Percentiles rank a stretch among this genome's conserved stretches.
Evolutionary conservation across 2,113 vertebrate species (phyloP).

Genomic region (Psittacula cyanocephala): DNA sequence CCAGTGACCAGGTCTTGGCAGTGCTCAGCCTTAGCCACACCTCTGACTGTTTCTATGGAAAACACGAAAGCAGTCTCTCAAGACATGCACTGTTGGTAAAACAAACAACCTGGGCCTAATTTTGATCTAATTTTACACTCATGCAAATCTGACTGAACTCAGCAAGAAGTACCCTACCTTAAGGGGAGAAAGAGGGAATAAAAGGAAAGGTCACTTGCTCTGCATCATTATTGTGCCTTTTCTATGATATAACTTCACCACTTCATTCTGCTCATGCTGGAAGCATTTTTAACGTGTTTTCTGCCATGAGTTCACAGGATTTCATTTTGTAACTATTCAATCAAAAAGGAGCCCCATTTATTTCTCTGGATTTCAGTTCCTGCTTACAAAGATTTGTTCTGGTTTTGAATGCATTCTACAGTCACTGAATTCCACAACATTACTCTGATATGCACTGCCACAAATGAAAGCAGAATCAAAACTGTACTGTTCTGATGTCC

Average conservation of each 20-base stretch:
- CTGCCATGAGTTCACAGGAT: neutral
- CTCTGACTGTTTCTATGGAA: neutral
- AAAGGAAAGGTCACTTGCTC: neutral
- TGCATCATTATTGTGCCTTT: neutral
- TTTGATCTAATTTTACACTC: neutral
- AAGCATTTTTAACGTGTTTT: neutral
- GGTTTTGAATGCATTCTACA: neutral
- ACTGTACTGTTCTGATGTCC: neutral
- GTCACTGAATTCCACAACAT: neutral
- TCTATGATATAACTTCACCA: neutral
- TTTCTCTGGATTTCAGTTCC: neutral
- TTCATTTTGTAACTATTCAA: neutral
- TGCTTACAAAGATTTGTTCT: neutral
- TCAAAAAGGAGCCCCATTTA: neutral
- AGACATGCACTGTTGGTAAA: neutral
- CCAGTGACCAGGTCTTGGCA: neutral
- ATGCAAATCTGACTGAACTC: neutral
- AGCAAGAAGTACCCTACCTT: neutral
- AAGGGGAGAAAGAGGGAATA: neutral
- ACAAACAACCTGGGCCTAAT: neutral
- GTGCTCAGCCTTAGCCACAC: neutral
- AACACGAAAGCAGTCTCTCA: neutral
- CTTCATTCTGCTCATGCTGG: neutral
- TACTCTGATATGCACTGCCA: neutral
- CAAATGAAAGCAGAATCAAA: neutral